Base-by-base conservation (phyloP, 35 echinoderm and acorn worm species). In the Lytechinus pictus region DNA sequence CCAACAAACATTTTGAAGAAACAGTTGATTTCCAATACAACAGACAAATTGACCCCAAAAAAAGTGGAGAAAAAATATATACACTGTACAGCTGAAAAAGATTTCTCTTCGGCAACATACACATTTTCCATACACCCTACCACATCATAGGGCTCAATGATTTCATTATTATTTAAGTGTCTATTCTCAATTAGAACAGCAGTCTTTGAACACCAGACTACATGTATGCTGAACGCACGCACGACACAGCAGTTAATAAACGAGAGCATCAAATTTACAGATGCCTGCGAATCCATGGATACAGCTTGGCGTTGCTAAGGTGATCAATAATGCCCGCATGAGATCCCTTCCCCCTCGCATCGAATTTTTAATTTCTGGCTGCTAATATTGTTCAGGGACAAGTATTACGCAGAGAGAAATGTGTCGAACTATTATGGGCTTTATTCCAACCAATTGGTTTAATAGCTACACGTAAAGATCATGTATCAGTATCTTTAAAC, bases 281-380 rank as follows among this genome's bases (percentile, higher is more conserved):
- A 90, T 90, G 88, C 88, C 88, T 6, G 24, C 52, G 88, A 10
- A 44, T 52, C 88, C 88, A 90, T 90, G 88, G 27, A 14, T 9
- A 90, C 88, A 13, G 88, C 88, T 90, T 90, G 88, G 16, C 10
- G 88, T 54, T 90, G 16, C 88, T 54, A 54, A 52, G 88, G 88
- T 16, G 52, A 90, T 33, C 16, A 44, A 19, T 90, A 16, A 90
- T 12, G 88, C 88, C 16, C 10, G 27, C 27, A 16, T 54, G 33
- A 44, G 33, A 44, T 90, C 88, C 66, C 19, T 79, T 79, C n/a
- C 66, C 33, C n/a, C 19, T 79, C 8, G 66, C 66, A 79, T 16
- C 66, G n/a, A 44, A 16, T 24, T 6, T n/a, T 79, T 24, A 4
- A 79, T 24, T 79, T 79, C 66, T 79, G 66, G 4, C 16, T 24